These are phyloP conservation scores for Cryptotis parvus DNA, from an alignment of 2,113 vertebrate genomes.

Conservation along the genomic window DNA sequence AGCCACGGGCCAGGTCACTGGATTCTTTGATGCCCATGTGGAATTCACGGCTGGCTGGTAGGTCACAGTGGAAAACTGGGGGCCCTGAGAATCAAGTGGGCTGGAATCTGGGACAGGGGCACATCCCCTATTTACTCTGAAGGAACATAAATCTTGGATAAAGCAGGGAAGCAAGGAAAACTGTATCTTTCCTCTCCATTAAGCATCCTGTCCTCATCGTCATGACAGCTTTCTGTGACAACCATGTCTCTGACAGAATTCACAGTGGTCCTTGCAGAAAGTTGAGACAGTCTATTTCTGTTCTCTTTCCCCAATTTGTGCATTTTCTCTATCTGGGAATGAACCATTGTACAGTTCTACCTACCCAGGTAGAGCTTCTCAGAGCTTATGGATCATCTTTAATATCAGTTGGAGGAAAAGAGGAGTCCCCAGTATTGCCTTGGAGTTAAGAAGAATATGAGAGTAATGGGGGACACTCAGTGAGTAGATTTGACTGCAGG, in stretches of 20 bases:
- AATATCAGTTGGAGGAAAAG: not conserved
- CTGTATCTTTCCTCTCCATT: not conserved
- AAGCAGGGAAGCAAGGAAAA: not conserved
- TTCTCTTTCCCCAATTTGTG: not conserved
- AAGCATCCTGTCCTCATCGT: not conserved
- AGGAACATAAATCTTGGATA: not conserved
- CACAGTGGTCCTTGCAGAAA: not conserved
- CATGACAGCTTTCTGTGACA: not conserved
- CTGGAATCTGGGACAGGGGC: not conserved
- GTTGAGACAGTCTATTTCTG: not conserved
- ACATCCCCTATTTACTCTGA: no score
- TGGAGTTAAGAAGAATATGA: not conserved
- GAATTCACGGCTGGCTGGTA: conserved; percentile 98
- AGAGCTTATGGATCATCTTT: not conserved
- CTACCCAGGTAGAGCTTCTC: not conserved
- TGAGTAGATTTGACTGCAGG: not conserved
- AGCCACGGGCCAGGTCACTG: conserved; percentile 94
- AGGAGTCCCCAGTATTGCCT: no score
- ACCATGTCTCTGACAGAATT: not conserved
- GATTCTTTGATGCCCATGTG: conserved; percentile 98
- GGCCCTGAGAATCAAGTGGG: not conserved
- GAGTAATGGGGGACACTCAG: not conserved
- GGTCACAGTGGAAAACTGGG: conserved; percentile 64
- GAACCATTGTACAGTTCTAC: not conserved
- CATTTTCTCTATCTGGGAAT: not conserved